A percentile compares a stretch with the other conserved stretches of the same genome.
These are phyloP conservation scores for Anoplophora glabripennis DNA, from an alignment of 1,140 invertebrate genomes.

Conservation along the genomic window DNA sequence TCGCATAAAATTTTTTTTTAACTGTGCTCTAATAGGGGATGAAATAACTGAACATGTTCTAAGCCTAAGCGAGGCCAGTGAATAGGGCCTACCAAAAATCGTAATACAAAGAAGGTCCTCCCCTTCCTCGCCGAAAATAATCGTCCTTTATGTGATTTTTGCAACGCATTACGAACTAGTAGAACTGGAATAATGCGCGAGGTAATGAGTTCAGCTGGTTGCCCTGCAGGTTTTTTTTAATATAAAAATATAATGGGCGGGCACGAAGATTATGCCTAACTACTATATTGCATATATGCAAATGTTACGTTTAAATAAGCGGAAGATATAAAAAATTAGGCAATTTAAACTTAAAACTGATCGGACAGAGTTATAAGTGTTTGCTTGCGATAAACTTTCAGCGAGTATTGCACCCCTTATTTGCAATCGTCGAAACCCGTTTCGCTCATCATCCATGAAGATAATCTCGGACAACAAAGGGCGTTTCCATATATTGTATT, in stretches of 20 bases:
- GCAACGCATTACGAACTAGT: slow-evolving; percentile 33
- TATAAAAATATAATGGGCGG: too few species aligned
- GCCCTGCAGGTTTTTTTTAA: too few species aligned
- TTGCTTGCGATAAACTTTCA: slow-evolving; percentile 6
- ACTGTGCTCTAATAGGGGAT: not conserved
- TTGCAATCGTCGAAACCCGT: slow-evolving; percentile 24
- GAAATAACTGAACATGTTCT: slow-evolving; percentile 4
- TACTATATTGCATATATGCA: too few species aligned
- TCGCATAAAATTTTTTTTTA: slow-evolving; percentile 7
- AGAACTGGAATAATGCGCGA: slow-evolving; percentile 33
- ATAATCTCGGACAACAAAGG: not conserved
- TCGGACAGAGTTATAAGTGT: too few species aligned
- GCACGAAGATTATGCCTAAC: too few species aligned
- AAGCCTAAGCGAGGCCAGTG: too few species aligned
- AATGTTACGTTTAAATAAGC: too few species aligned
- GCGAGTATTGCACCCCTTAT: slow-evolving; percentile 26
- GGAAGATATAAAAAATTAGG: too few species aligned
- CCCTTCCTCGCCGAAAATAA: not conserved
- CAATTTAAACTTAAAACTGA: too few species aligned
- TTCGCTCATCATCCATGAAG: slow-evolving; percentile 25
- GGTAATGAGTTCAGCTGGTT: not conserved
- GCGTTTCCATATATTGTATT: slow-evolving; percentile 19
- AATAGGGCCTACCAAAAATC: not conserved
- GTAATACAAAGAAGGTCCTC: not conserved
- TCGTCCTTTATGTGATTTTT: slow-evolving; percentile 20